phyloP scores from a whole-genome alignment of 2,113 vertebrate genomes.

The Microcebus jonahi region DNA sequence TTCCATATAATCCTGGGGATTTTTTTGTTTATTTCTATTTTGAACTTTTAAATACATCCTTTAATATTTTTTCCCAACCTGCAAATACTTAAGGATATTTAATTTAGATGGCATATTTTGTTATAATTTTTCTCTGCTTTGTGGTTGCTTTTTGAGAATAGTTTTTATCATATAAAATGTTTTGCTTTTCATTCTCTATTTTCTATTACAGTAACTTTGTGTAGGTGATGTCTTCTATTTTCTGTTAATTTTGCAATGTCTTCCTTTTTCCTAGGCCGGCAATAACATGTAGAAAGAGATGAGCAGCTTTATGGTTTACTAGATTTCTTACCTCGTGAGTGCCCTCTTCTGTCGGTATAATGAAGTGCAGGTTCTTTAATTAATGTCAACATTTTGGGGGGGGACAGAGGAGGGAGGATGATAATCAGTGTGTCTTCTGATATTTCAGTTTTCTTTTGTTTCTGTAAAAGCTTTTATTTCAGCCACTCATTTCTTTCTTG shows the following conservation, averaged over 20 bases:
- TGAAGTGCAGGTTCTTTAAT: background rate
- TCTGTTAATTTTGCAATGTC: background rate
- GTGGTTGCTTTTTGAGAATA: background rate
- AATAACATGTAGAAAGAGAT: background rate
- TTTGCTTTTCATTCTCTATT: background rate
- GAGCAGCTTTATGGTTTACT: background rate
- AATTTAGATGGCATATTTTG: conserved; percentile 1
- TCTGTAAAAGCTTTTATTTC: background rate
- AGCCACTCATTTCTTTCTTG: background rate
- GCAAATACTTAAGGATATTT: conserved; percentile 11
- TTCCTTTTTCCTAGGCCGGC: background rate
- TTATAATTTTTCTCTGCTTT: background rate
- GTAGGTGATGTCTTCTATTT: background rate
- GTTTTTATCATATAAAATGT: background rate
- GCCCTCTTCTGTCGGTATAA: conserved; percentile 8
- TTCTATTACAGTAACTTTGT: background rate
- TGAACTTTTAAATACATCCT: background rate
- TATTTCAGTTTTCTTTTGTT: background rate
- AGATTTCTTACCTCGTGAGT: background rate
- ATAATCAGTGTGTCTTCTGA: background rate
- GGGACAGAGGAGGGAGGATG: background rate
- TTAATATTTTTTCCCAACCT: background rate
- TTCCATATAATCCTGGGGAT: background rate
- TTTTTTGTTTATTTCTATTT: background rate
- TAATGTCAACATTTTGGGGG: background rate